A percentile compares a stretch with the other conserved stretches of the same genome.
Conservation (phyloP, 2,113 vertebrate genomes). For the Pimephales promelas region DNA sequence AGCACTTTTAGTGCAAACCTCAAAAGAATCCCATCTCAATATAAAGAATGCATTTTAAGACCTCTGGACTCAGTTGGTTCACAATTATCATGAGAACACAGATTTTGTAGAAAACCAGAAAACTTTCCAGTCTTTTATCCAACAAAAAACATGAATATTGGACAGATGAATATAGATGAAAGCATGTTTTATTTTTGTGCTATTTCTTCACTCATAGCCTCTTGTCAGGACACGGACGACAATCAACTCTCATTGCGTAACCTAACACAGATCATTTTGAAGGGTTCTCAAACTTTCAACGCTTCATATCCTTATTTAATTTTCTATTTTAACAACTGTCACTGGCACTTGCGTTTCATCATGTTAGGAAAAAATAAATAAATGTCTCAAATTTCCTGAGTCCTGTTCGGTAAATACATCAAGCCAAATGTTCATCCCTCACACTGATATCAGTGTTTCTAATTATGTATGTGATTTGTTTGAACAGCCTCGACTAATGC, state of each 20-base stretch:
- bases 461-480: constrained; percentile 35
- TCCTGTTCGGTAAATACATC: constrained; percentile 11
- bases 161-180: constrained; percentile 10
- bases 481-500: constrained; percentile 26
- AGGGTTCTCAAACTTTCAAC: constrained; percentile 15
- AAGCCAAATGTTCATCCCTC: neutral
- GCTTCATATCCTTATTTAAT: constrained; percentile 11
- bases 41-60: neutral
- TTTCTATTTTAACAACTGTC: constrained; percentile 10
- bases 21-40: constrained; percentile 2
- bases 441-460: neutral
- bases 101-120: neutral
- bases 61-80: neutral
- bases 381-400: constrained; percentile 26
- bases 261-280: constrained; percentile 10
- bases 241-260: constrained; percentile 3
- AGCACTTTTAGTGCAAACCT: neutral
- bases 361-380: neutral
- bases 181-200: constrained; percentile 1
- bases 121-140: neutral
- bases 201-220: constrained; percentile 25
- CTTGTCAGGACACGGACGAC: neutral
- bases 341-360: constrained; percentile 9
- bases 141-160: neutral
- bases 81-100: neutral